phyloP scores from a whole-genome alignment of 2,888 invertebrate species.

The Sinopyrophorus schimmeli region DNA sequence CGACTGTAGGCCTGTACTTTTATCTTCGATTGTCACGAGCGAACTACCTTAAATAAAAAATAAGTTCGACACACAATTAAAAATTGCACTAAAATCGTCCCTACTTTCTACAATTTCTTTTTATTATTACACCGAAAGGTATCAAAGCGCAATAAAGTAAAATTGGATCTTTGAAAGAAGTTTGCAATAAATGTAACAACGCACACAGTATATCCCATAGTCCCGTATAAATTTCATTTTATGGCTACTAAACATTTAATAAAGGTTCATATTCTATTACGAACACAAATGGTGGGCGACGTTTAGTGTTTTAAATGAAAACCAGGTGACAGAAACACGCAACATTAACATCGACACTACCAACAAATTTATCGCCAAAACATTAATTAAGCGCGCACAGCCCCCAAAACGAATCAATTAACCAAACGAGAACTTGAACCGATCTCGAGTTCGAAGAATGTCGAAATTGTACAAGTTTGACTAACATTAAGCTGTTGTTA shows the following conservation, averaged over 20 bases:
- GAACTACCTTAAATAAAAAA: too few relatives aligned
- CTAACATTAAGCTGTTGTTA: conserved; percentile 32
- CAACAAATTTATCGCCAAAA: conserved; percentile 3
- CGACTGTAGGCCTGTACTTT: too few relatives aligned
- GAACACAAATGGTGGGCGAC: conserved; percentile 26
- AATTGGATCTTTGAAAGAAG: conserved; percentile 29
- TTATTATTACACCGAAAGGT: conserved; percentile 21
- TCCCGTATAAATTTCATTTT: conserved; percentile 30
- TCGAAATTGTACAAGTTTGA: conserved; percentile 30
- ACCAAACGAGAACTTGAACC: not conserved
- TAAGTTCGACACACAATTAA: too few relatives aligned
- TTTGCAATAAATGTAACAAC: conserved; percentile 28
- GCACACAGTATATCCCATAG: conserved; percentile 25
- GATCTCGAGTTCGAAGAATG: conserved; percentile 14
- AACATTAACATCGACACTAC: conserved; percentile 20
- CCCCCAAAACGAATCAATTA: not conserved
- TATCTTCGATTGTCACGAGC: too few relatives aligned
- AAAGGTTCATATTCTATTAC: conserved; percentile 30
- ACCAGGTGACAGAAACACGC: conserved; percentile 29
- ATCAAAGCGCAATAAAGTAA: conserved; percentile 26
- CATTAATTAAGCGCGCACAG: too few relatives aligned
- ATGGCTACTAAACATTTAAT: conserved; percentile 33
- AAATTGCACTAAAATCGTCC: too few relatives aligned
- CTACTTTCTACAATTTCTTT: too few relatives aligned
- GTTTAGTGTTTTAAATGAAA: conserved; percentile 25